Evolutionary conservation across 2,113 vertebrate species (phyloP), one percentile per base, ranked within the genome.

Genomic region (Rhinopithecus roxellana): DNA sequence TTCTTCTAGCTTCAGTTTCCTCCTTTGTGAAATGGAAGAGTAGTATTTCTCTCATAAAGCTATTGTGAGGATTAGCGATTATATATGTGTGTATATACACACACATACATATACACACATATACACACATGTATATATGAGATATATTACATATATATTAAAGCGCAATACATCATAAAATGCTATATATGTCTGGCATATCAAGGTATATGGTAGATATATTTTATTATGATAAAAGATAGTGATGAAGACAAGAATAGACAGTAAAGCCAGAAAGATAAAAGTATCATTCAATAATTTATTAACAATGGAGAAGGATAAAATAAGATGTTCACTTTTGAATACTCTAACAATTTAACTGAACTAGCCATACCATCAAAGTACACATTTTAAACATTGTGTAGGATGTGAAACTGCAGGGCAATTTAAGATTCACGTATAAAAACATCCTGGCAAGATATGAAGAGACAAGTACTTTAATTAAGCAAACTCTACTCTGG

Each of bases 391-490:
- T 70, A 81, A 83, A n/a, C 79, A 92, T 48, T 88, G 50, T 57
- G 40, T 74, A 64, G 61, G 75, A 35, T n/a, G 35, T 22, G 50
- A 88, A 90, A 85, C 17, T 12, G 0, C 1, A 40, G 82, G 69
- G 74, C 22, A 72, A 84, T 85, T 92, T 92, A 77, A 83, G 50
- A 85, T 77, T 89, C 75, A 90, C 0, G 0, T 78, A 74, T 30
- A 78, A 83, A 85, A 90, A 88, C n/a, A 93, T 67, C 18, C 61
- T 32, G n/a, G 92, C 32, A 90, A 96, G 89, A 81, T 64, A 72
- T 35, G 52, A 95, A 89, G 70, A 97, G 92, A 87, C 45, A 94
- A 90, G 88, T 23, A 83, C 89, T 95, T 98, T 97, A 97, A 96
- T 95, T 98, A 97, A 95, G 94, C 83, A 95, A 85, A 97, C 69